Percentiles rank a stretch among this genome's conserved stretches.
These are phyloP conservation scores for Nesoenas mayeri DNA, from an alignment of 2,113 vertebrate genomes.

Conservation along the genomic window DNA sequence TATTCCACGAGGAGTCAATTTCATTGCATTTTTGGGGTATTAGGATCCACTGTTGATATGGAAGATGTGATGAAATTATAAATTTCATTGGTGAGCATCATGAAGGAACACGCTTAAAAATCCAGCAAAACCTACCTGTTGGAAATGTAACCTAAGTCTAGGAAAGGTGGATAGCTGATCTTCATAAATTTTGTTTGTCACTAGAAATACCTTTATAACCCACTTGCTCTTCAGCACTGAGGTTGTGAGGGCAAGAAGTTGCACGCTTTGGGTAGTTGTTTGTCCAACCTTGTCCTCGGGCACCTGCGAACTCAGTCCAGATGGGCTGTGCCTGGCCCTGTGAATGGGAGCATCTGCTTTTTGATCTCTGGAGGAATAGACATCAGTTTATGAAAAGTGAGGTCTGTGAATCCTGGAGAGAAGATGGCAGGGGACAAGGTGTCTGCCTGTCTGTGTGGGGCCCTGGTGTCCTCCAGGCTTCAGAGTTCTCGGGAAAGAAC, in stretches of 20 bases:
- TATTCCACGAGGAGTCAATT: not conserved
- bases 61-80: not conserved
- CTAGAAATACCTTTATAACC: not conserved
- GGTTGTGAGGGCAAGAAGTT: not conserved
- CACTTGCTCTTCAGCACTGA: not conserved
- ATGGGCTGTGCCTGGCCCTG: not conserved
- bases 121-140: not conserved
- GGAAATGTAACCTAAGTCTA: not conserved
- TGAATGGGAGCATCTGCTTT: fast-evolving
- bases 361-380: not conserved
- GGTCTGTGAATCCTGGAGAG: not conserved
- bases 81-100: not conserved
- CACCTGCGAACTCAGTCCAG: not conserved
- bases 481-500: not conserved
- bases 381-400: not conserved
- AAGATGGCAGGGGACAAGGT: not conserved
- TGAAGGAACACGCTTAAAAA: not conserved
- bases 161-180: not conserved
- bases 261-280: fast-evolving
- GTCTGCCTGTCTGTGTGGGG: not conserved
- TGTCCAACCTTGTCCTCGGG: not conserved
- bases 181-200: not conserved
- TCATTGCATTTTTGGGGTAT: not conserved
- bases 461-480: not conserved
- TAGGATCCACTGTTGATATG: not conserved